Conservation (phyloP, 1,140 invertebrate species). For the Teleopsis dalmanni region DNA sequence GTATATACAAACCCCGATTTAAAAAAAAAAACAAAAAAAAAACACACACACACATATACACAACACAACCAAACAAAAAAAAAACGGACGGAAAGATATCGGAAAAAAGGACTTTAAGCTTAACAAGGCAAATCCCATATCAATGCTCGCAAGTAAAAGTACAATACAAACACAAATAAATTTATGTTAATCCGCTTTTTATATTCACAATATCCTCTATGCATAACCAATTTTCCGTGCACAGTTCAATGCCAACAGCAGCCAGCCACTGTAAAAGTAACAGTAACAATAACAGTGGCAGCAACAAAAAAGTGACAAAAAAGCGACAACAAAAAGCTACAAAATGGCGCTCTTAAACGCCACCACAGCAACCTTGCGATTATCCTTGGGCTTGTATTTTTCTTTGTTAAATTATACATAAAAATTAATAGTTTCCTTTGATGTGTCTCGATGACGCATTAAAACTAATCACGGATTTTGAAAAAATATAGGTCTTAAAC, state of each 20-base stretch:
- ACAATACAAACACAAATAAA: constrained; percentile 1
- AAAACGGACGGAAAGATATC: too few species aligned
- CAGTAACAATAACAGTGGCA: too few species aligned
- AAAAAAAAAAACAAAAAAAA: background rate
- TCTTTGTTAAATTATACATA: too few species aligned
- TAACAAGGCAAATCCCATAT: constrained; percentile 10
- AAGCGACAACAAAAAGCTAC: too few species aligned
- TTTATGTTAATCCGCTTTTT: constrained; percentile 6
- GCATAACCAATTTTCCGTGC: background rate
- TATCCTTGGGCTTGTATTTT: too few species aligned
- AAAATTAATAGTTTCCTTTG: too few species aligned
- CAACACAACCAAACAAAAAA: background rate
- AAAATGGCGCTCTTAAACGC: too few species aligned
- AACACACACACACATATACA: background rate
- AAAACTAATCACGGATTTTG: too few species aligned
- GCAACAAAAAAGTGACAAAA: too few species aligned
- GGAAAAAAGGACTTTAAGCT: background rate
- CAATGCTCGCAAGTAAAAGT: constrained; percentile 1
- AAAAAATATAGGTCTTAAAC: too few species aligned
- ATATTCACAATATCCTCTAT: background rate
- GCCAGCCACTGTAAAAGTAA: background rate
- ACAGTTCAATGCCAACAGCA: background rate
- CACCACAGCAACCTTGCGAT: too few species aligned
- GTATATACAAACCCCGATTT: background rate
- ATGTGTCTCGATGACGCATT: too few species aligned